Conservation (phyloP, 2,797 vertebrate genomes). For the Malurus leucopterus region DNA sequence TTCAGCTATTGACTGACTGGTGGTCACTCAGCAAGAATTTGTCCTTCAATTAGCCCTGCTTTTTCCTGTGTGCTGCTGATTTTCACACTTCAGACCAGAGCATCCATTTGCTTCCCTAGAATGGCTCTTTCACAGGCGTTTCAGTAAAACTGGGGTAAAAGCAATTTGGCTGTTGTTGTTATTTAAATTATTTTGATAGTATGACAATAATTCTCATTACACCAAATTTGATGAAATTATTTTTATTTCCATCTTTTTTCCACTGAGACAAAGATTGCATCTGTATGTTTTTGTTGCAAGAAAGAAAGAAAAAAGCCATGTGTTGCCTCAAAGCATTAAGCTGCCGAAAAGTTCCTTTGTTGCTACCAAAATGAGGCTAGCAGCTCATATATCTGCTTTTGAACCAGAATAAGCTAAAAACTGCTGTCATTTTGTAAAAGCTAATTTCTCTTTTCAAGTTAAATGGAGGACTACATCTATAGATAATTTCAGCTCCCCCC, state of each 20-base stretch:
- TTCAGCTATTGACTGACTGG: not conserved
- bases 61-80: not conserved
- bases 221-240: constrained; percentile 40
- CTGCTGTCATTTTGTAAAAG: constrained; percentile 36
- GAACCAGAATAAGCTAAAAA: constrained; percentile 47
- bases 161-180: constrained; percentile 33
- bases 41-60: not conserved
- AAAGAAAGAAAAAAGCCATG: constrained; percentile 47
- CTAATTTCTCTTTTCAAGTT: constrained; percentile 55
- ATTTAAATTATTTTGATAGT: constrained; percentile 51
- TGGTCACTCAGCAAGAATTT: constrained; percentile 19
- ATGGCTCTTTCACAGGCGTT: not conserved
- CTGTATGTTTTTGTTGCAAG: constrained; percentile 49
- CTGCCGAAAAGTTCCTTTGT: constrained; percentile 49
- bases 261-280: constrained; percentile 52
- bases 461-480: constrained; percentile 10
- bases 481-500: not conserved
- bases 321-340: constrained; percentile 55
- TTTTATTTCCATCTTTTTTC: constrained; percentile 43
- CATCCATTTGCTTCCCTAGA: not conserved
- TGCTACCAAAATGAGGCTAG: constrained; percentile 41
- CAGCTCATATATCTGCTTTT: constrained; percentile 36
- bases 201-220: constrained; percentile 47
- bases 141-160: constrained; percentile 15
- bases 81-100: constrained; percentile 8